These are phyloP conservation scores for Mesaphorura yosii DNA, from an alignment of 1,140 invertebrate species.

Conservation along the genomic window DNA sequence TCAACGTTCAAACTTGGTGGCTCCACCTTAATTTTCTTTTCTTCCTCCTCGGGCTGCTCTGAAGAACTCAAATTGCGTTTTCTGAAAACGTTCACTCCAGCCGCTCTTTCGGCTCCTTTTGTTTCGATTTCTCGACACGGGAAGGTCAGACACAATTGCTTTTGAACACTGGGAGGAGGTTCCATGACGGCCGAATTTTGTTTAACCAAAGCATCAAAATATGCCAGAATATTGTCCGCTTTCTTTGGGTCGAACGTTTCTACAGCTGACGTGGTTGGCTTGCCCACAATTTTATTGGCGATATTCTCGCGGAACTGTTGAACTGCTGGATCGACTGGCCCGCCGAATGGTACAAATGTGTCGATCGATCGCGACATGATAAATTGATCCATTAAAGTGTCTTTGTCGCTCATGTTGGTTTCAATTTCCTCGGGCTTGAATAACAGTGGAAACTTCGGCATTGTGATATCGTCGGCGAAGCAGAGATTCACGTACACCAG, in stretches of 20 bases:
- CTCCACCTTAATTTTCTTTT: slow-evolving; percentile 16
- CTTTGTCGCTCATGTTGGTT: slow-evolving; percentile 17
- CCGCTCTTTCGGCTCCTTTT: slow-evolving; percentile 14
- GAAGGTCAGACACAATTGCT: neutral
- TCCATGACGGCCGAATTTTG: neutral
- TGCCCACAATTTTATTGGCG: slow-evolving; percentile 15
- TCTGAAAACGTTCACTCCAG: slow-evolving; percentile 22
- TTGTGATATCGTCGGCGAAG: slow-evolving; percentile 24
- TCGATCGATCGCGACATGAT: slow-evolving; percentile 10
- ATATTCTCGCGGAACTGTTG: neutral
- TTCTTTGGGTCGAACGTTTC: neutral
- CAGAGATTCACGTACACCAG: slow-evolving; percentile 16
- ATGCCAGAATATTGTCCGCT: slow-evolving; percentile 10
- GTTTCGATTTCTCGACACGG: neutral
- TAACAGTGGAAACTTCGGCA: slow-evolving; percentile 18
- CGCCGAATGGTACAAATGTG: slow-evolving; percentile 1
- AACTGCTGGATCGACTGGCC: slow-evolving; percentile 16
- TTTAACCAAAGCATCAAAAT: slow-evolving; percentile 4
- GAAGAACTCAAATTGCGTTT: slow-evolving; percentile 2
- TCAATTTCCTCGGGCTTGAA: slow-evolving; percentile 10
- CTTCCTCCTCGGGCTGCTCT: neutral
- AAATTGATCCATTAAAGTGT: slow-evolving; percentile 21
- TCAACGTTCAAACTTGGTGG: neutral
- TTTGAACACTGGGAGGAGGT: neutral
- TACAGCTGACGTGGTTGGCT: neutral